phyloP scores from a whole-genome alignment of 2,113 vertebrate genomes.

The Channa maculata region DNA sequence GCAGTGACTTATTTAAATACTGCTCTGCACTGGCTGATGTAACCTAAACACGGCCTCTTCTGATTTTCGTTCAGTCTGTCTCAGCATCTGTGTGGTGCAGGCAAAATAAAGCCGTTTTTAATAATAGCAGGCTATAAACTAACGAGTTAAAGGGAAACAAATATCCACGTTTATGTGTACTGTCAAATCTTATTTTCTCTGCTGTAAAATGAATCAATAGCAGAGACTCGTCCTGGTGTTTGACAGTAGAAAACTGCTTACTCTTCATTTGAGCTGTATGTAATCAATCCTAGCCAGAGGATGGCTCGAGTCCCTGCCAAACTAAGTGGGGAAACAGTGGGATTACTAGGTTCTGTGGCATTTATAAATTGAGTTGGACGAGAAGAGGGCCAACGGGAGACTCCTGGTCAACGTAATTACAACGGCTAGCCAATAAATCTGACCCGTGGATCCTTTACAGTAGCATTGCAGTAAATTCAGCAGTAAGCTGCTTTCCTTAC shows the following conservation, averaged over 20 bases:
- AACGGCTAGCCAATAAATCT: conserved; percentile 76
- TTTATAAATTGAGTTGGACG: conserved; percentile 81
- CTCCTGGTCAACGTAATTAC: conserved; percentile 77
- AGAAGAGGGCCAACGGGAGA: conserved; percentile 69
- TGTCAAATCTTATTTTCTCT: conserved; percentile 73
- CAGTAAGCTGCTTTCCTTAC: conserved; percentile 10
- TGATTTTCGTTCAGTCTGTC: conserved; percentile 9
- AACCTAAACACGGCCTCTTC: conserved; percentile 11
- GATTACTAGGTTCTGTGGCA: conserved; percentile 78
- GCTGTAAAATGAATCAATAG: conserved; percentile 76
- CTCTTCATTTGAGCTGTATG: conserved; percentile 77
- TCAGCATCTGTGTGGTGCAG: conserved; percentile 11
- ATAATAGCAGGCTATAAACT: conserved; percentile 58
- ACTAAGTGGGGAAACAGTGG: conserved; percentile 76
- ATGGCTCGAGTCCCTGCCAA: conserved; percentile 65
- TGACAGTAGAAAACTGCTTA: conserved; percentile 80
- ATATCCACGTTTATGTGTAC: conserved; percentile 72
- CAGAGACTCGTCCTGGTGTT: conserved; percentile 42
- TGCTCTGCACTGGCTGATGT: conserved; percentile 7
- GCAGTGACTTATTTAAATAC: conserved; percentile 34
- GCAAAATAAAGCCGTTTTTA: conserved; percentile 44
- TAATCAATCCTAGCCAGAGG: conserved; percentile 78
- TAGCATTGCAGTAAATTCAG: conserved; percentile 71
- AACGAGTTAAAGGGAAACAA: conserved; percentile 70
- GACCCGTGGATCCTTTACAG: conserved; percentile 58